Conservation (phyloP, 2,888 invertebrate genomes). For the Cerceris ruficornis region DNA sequence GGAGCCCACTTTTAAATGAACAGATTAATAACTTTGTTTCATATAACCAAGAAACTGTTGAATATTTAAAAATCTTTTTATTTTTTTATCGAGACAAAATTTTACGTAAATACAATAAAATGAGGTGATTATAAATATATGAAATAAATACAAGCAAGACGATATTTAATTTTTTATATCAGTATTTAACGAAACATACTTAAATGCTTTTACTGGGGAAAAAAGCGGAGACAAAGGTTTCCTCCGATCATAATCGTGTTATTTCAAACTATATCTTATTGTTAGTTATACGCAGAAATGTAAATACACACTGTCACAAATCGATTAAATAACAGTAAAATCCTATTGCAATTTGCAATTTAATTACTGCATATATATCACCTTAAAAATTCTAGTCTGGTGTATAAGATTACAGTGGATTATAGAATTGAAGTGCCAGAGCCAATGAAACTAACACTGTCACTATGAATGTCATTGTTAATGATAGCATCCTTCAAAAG, state of each 20-base stretch:
- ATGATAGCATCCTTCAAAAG: constrained; percentile 42
- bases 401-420: constrained; percentile 43
- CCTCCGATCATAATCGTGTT: constrained; percentile 40
- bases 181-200: constrained; percentile 52
- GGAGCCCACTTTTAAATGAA: constrained; percentile 34
- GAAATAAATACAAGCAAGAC: constrained; percentile 47
- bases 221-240: constrained; percentile 38
- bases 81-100: constrained; percentile 62
- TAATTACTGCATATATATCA: constrained; percentile 33
- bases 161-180: constrained; percentile 66
- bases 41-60: constrained; percentile 58
- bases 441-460: constrained; percentile 52
- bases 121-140: constrained; percentile 50
- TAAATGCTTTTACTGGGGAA: constrained; percentile 33
- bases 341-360: constrained; percentile 42
- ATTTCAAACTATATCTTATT: constrained; percentile 36
- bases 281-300: constrained; percentile 46
- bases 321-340: constrained; percentile 22
- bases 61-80: constrained; percentile 61
- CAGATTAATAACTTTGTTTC: constrained; percentile 57
- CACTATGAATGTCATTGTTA: constrained; percentile 48
- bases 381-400: constrained; percentile 52
- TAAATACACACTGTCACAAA: constrained; percentile 39
- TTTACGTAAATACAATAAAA: constrained; percentile 54
- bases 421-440: constrained; percentile 45